Percentiles rank a stretch among this genome's conserved stretches.
Evolutionary conservation across 2,888 invertebrate species (phyloP).

Genomic region (Watsonalla cultraria): DNA sequence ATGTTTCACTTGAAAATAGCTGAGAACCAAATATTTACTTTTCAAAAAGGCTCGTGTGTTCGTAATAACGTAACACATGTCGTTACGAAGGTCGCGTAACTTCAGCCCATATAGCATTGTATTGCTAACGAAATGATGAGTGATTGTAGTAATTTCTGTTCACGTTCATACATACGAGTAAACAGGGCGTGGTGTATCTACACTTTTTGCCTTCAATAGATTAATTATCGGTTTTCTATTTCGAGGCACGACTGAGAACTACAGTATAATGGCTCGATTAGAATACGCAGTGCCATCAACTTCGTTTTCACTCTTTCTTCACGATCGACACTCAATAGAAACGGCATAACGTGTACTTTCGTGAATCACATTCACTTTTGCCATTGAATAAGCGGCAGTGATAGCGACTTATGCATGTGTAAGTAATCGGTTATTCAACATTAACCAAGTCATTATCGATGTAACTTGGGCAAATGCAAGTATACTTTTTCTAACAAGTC

Average conservation of each 20-base stretch:
- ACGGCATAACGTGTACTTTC: constrained; percentile 24
- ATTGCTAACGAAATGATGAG: not conserved
- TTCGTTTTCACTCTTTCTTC: constrained; percentile 53
- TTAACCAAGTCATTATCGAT: not conserved
- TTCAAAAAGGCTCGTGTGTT: constrained; percentile 1
- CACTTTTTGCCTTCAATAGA: constrained; percentile 33
- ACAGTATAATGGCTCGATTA: constrained; percentile 58
- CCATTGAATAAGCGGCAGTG: constrained; percentile 9
- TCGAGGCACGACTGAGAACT: constrained; percentile 55
- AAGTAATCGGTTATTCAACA: constrained; percentile 18
- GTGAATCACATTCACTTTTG: constrained; percentile 40
- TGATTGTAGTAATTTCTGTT: not conserved
- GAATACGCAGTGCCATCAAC: constrained; percentile 25
- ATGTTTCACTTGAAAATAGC: not conserved
- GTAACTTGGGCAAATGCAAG: not conserved
- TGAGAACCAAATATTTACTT: not conserved
- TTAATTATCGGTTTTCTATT: constrained; percentile 67
- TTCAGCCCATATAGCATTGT: not conserved
- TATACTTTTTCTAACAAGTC: not conserved
- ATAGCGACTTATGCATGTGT: constrained; percentile 13
- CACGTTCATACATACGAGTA: constrained; percentile 7
- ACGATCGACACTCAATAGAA: constrained; percentile 36
- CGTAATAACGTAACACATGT: not conserved
- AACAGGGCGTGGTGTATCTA: constrained; percentile 19
- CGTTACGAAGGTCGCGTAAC: not conserved